Evolutionary conservation across 1,140 invertebrate species (phyloP).

Genomic region (Conus ventricosus): DNA sequence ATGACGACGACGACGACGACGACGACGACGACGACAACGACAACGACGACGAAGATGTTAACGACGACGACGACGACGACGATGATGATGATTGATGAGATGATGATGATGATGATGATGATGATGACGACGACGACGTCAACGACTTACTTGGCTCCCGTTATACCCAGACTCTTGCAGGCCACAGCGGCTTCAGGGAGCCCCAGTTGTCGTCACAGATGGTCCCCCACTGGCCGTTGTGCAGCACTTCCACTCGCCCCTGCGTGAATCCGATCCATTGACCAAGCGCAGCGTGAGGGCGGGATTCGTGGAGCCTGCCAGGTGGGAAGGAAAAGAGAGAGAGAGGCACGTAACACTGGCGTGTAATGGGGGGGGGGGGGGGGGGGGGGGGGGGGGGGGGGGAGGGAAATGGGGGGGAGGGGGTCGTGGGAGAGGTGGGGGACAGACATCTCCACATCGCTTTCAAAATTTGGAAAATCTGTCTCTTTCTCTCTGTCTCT

Average conservation of each 20-base stretch:
- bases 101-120: no score
- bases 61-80: no score
- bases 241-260: constrained; percentile 84
- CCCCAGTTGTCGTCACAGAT: constrained; percentile 62
- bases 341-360: background rate
- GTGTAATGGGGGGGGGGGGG: no score
- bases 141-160: background rate
- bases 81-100: no score
- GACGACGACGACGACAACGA: background rate
- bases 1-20: no score
- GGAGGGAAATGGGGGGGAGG: no score
- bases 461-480: no score
- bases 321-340: background rate
- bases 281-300: constrained; percentile 71
- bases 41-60: no score
- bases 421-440: no score
- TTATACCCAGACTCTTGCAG: constrained; percentile 58
- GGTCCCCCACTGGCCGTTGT: constrained; percentile 82
- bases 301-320: background rate
- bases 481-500: background rate
- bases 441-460: no score
- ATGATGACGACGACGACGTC: no score
- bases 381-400: no score
- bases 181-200: constrained; percentile 58
- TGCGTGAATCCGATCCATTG: constrained; percentile 78